A percentile compares a stretch with the other conserved stretches of the same genome.
phyloP scores from a whole-genome alignment of 2,888 invertebrate genomes.

The Lapara coniferarum region DNA sequence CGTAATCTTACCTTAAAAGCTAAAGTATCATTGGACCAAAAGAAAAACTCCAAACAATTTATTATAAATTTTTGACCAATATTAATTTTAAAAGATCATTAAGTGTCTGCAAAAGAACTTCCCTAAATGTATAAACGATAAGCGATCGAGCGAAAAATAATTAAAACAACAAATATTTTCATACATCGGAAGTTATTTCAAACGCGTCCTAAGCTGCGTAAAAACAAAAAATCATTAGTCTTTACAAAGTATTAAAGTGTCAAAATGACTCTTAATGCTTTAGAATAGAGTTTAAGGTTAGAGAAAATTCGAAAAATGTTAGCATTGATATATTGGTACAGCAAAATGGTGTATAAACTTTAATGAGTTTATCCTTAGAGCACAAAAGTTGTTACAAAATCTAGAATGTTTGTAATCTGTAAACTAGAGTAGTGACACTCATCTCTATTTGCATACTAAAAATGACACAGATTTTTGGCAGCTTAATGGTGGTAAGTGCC shows the following conservation, averaged over 20 bases:
- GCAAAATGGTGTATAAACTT: constrained; percentile 27
- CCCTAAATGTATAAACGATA: constrained; percentile 3
- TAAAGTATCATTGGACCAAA: too few species aligned
- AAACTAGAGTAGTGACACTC: background rate
- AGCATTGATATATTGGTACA: background rate
- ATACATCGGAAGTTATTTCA: constrained; percentile 10
- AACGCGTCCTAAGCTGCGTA: constrained; percentile 5
- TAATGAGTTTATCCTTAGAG: constrained; percentile 27
- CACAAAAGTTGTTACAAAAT: constrained; percentile 25
- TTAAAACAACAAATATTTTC: constrained; percentile 13
- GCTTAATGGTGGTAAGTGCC: too few species aligned
- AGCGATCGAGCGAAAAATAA: constrained; percentile 18
- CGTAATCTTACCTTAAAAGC: too few species aligned
- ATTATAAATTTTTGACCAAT: background rate
- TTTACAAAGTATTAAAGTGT: too few species aligned
- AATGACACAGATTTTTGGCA: too few species aligned
- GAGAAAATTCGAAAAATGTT: too few species aligned
- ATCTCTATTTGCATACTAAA: background rate
- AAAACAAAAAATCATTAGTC: background rate
- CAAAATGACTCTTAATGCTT: background rate
- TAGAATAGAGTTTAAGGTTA: background rate
- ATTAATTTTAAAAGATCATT: background rate
- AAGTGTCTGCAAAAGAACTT: background rate
- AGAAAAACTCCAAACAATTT: background rate
- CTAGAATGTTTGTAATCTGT: constrained; percentile 14